These are phyloP conservation scores for Thymelicus sylvestris DNA, from an alignment of 2,888 invertebrate species.

Conservation along the genomic window DNA sequence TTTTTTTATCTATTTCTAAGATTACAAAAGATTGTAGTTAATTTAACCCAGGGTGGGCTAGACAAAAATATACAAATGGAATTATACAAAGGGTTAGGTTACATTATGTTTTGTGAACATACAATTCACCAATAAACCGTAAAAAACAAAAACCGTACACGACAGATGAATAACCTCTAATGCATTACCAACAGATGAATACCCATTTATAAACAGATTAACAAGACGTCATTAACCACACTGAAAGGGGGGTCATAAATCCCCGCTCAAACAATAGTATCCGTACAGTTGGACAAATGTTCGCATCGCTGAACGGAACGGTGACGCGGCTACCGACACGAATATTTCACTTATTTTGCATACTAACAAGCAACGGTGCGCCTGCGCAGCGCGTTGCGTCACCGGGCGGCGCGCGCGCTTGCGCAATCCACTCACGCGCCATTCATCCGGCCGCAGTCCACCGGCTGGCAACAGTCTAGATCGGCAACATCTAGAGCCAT, in stretches of 20 bases:
- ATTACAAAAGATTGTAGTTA: no score
- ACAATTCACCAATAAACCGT: background rate
- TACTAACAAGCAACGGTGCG: constrained; percentile 74
- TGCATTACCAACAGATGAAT: no score
- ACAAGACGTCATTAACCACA: constrained; percentile 4
- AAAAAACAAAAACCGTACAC: background rate
- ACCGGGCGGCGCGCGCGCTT: constrained; percentile 53
- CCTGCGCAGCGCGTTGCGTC: constrained; percentile 71
- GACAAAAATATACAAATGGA: no score
- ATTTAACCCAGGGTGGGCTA: no score
- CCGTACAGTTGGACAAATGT: constrained; percentile 41
- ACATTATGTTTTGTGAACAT: no score
- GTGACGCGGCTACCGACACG: constrained; percentile 62
- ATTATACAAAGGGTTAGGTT: no score
- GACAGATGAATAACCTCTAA: background rate
- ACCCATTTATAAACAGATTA: constrained; percentile 9
- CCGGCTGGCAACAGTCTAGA: constrained; percentile 66
- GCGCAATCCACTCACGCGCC: constrained; percentile 70
- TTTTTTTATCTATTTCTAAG: no score
- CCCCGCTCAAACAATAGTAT: constrained; percentile 44
- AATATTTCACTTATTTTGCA: constrained; percentile 78
- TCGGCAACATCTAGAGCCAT: constrained; percentile 45
- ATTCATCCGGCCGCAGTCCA: constrained; percentile 68
- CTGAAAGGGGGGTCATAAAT: constrained; percentile 8
- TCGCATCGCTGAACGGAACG: constrained; percentile 55